phyloP scores from a whole-genome alignment of 2,888 invertebrate species.

The Eudasyphora cyanicolor region DNA sequence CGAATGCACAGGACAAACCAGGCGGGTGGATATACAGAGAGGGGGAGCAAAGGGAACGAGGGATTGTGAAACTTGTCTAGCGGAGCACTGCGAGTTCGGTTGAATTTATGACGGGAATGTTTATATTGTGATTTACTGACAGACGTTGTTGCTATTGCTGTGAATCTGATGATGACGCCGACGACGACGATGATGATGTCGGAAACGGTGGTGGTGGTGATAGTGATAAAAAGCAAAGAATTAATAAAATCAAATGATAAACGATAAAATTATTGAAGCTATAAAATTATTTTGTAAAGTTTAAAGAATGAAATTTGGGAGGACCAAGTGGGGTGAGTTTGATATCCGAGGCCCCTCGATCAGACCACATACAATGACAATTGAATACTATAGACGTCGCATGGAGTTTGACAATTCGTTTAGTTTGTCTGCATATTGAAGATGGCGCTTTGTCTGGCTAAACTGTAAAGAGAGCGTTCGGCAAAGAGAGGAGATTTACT shows the following conservation, averaged over 20 bases:
- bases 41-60: background rate
- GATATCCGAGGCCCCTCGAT: too few species aligned
- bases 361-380: too few species aligned
- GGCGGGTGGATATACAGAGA: background rate
- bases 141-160: constrained; percentile 10
- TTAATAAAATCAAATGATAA: constrained; percentile 25
- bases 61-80: constrained; percentile 4
- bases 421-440: too few species aligned
- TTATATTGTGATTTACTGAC: constrained; percentile 51
- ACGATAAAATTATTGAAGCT: background rate
- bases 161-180: background rate
- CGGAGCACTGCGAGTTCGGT: background rate
- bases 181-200: background rate
- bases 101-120: constrained; percentile 53
- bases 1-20: constrained; percentile 13
- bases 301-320: constrained; percentile 58
- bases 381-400: too few species aligned
- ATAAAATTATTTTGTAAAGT: background rate
- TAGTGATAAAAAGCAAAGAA: background rate
- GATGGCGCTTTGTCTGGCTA: too few species aligned
- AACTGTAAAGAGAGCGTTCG: too few species aligned
- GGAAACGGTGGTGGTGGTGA: background rate
- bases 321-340: too few species aligned
- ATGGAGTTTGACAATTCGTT: too few species aligned
- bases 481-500: too few species aligned